Percentiles rank a stretch among this genome's conserved stretches.
Conservation (phyloP, 2,797 vertebrate genomes). For the Tragelaphus oryx region DNA sequence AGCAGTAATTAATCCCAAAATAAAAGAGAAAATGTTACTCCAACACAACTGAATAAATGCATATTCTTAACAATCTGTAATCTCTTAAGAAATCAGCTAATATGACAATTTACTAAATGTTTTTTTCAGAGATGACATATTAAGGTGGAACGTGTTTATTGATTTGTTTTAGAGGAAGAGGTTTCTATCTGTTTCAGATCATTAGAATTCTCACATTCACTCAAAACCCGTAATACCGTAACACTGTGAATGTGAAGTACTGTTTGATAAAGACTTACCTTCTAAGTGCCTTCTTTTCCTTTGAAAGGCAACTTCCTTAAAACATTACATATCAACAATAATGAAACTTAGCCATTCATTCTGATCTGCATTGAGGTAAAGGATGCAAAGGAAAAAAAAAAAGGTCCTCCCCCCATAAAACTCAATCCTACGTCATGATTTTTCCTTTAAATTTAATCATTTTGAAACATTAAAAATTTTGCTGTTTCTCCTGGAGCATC, state of each 20-base stretch:
- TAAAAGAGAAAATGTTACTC: neutral
- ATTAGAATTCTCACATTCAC: neutral
- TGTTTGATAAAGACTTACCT: neutral
- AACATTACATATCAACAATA: neutral
- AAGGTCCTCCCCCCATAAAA: neutral
- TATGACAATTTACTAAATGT: neutral
- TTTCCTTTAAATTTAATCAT: neutral
- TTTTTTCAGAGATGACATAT: neutral
- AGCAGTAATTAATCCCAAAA: neutral
- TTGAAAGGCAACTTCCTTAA: constrained; percentile 28
- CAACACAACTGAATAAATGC: neutral
- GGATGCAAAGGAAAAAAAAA: neutral
- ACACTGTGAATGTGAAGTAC: neutral
- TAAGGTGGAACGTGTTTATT: neutral
- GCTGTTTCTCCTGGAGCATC: constrained; percentile 2
- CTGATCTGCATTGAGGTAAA: neutral
- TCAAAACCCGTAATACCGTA: neutral
- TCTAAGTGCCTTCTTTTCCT: constrained; percentile 9
- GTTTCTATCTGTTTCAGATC: neutral
- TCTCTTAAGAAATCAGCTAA: neutral
- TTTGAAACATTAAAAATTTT: constrained; percentile 25
- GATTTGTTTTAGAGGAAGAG: neutral
- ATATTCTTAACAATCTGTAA: neutral
- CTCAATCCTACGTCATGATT: neutral
- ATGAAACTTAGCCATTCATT: neutral